Evolutionary conservation across 2,113 vertebrate genomes (phyloP).

Genomic region (Smithornis capensis): DNA sequence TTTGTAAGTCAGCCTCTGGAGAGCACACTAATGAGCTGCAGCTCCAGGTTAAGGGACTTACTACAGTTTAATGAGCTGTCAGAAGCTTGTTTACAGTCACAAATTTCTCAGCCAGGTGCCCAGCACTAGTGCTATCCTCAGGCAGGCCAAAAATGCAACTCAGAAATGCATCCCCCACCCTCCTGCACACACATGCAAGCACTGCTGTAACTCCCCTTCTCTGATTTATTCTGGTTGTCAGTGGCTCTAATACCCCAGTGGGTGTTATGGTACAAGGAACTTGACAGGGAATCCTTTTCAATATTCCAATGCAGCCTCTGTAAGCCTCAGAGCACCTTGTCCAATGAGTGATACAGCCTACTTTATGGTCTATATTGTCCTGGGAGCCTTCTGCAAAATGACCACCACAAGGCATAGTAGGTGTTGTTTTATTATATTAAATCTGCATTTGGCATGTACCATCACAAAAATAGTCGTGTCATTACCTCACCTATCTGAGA

Average conservation of each 20-base stretch:
- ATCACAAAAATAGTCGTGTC: neutral
- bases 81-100: constrained; percentile 36
- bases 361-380: neutral
- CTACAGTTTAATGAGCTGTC: constrained; percentile 29
- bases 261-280: neutral
- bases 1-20: constrained; percentile 8
- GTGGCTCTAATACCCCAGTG: neutral
- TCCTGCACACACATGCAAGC: neutral
- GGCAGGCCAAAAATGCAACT: neutral
- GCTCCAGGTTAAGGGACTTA: neutral
- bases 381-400: neutral
- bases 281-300: neutral
- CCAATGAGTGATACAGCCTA: neutral
- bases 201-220: neutral
- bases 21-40: constrained; percentile 28
- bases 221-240: neutral
- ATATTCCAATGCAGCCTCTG: neutral
- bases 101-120: constrained; percentile 28
- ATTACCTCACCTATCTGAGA: neutral
- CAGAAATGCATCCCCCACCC: neutral
- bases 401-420: neutral
- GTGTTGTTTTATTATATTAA: neutral
- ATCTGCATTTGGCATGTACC: neutral
- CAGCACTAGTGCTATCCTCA: neutral
- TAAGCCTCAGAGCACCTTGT: neutral